These are phyloP conservation scores for Scaptomyza hsui DNA, from an alignment of 1,140 invertebrate genomes.

Conservation along the genomic window DNA sequence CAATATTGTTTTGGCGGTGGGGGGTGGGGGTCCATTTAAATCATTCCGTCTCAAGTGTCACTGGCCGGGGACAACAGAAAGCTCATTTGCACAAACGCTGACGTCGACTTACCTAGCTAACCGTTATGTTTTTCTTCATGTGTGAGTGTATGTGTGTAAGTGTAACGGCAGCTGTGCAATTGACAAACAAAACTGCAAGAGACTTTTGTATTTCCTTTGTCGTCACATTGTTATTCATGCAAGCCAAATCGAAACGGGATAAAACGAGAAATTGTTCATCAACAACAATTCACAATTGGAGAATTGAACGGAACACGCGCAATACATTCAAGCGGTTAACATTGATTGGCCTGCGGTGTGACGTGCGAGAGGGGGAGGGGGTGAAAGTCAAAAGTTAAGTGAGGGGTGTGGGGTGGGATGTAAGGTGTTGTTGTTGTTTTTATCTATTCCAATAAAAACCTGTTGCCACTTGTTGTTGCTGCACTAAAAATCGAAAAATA, in stretches of 20 bases:
- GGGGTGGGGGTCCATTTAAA: background rate
- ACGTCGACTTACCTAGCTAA: background rate
- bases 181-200: too few species aligned
- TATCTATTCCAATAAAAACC: conserved; percentile 50
- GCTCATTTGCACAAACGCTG: conserved; percentile 4
- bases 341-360: conserved; percentile 12
- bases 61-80: conserved; percentile 4
- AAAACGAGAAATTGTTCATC: conserved; percentile 70
- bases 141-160: background rate
- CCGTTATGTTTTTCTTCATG: background rate
- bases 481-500: conserved; percentile 50
- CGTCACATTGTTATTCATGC: conserved; percentile 28
- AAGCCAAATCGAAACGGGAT: conserved; percentile 58
- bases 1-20: background rate
- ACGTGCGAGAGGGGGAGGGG: background rate
- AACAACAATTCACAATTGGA: conserved; percentile 51
- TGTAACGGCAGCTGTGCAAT: conserved; percentile 5
- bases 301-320: conserved; percentile 68
- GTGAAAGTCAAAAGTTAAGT: background rate
- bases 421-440: background rate
- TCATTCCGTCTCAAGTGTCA: conserved; percentile 24
- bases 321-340: conserved; percentile 32
- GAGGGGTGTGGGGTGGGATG: background rate
- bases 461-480: conserved; percentile 54
- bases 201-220: conserved; percentile 22